phyloP scores from a whole-genome alignment of 2,888 invertebrate genomes.

The Athalia cordata region DNA sequence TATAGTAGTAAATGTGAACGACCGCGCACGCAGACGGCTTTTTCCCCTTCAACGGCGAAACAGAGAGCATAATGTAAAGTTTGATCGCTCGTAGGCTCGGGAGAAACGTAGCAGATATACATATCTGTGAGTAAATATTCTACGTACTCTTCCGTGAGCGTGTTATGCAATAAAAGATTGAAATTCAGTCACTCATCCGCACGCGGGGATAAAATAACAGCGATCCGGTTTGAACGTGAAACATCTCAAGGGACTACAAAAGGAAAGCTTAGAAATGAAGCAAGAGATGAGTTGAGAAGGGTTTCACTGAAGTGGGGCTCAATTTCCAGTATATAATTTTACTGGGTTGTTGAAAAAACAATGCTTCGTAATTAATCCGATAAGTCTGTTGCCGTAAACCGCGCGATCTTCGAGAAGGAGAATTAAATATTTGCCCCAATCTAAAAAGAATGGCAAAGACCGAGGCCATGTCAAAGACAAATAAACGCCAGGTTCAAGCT shows the following conservation, averaged over 20 bases:
- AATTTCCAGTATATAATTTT: no score
- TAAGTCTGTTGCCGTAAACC: no score
- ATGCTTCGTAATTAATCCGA: no score
- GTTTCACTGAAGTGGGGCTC: background rate
- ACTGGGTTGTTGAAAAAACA: no score
- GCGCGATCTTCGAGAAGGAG: no score
- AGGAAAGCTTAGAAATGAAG: background rate
- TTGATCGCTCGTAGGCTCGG: slow-evolving; percentile 9
- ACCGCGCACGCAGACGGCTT: background rate
- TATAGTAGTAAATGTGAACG: no score
- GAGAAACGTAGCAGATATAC: background rate
- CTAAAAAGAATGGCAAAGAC: no score
- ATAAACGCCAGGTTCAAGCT: no score
- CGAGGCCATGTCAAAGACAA: no score
- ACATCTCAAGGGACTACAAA: background rate
- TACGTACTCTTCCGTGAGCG: background rate
- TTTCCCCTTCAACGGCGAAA: background rate
- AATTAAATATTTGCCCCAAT: no score
- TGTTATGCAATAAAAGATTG: slow-evolving; percentile 42
- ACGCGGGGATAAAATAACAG: slow-evolving; percentile 38
- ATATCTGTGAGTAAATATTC: background rate
- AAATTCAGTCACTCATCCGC: slow-evolving; percentile 39
- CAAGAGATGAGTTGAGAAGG: background rate
- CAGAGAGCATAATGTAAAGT: background rate
- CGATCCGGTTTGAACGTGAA: slow-evolving; percentile 35